These are phyloP conservation scores for Ferrisia virgata DNA, from an alignment of 2,888 invertebrate genomes.

Conservation along the genomic window DNA sequence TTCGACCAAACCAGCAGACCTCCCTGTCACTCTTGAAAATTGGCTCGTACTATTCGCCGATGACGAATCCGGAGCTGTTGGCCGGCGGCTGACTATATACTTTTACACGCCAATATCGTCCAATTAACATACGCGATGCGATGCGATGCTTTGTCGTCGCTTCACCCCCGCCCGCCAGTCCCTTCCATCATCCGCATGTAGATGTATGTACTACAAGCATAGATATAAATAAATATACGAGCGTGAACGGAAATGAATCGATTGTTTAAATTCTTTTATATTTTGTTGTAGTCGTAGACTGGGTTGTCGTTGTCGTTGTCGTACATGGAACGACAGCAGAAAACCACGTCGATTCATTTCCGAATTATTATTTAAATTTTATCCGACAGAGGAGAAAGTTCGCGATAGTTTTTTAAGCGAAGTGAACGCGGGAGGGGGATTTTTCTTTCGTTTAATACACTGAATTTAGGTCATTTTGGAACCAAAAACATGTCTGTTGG, in stretches of 20 bases:
- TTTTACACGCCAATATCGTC: neutral
- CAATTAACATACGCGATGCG: neutral
- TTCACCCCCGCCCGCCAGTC: neutral
- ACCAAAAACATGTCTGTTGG: too few species aligned
- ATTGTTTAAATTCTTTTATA: neutral
- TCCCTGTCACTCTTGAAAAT: neutral
- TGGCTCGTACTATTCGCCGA: neutral
- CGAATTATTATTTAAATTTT: neutral
- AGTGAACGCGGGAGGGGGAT: neutral
- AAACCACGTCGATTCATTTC: neutral
- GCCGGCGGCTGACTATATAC: neutral
- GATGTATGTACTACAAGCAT: neutral
- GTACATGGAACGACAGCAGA: too few species aligned
- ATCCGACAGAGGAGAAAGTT: neutral
- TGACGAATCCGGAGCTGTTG: neutral
- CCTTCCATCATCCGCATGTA: neutral
- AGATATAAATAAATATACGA: too few species aligned
- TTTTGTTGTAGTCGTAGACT: too few species aligned
- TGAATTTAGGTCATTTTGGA: too few species aligned
- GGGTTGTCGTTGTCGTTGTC: neutral
- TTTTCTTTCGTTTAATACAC: too few species aligned
- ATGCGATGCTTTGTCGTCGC: neutral
- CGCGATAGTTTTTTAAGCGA: neutral
- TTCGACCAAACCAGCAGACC: neutral
- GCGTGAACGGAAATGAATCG: neutral